A percentile compares a stretch with the other conserved stretches of the same genome.
These are phyloP conservation scores for Muscina levida DNA, from an alignment of 2,888 invertebrate species.

Conservation along the genomic window DNA sequence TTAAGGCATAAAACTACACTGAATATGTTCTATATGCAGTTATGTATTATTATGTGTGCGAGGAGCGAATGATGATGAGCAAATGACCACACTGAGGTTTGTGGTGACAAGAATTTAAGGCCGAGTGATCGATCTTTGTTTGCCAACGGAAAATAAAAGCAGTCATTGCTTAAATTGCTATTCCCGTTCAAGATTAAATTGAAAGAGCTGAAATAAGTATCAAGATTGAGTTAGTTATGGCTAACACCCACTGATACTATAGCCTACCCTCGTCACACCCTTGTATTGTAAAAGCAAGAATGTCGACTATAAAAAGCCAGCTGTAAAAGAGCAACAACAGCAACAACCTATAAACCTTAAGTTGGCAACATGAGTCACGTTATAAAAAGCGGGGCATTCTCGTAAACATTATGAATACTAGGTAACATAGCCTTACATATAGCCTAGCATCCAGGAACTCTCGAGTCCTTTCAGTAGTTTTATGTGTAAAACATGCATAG, in stretches of 20 bases:
- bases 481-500: slow-evolving; percentile 39
- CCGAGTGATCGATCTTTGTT: too few relatives aligned
- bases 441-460: background rate
- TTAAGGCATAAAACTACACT: slow-evolving; percentile 47
- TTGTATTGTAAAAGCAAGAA: background rate
- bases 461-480: background rate
- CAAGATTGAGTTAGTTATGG: too few relatives aligned
- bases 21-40: slow-evolving; percentile 24
- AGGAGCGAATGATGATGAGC: too few relatives aligned
- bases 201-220: too few relatives aligned
- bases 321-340: background rate
- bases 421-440: too few relatives aligned
- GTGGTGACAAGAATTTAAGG: too few relatives aligned
- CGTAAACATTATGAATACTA: slow-evolving; percentile 58
- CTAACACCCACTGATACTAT: too few relatives aligned
- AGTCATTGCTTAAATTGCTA: too few relatives aligned
- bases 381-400: slow-evolving; percentile 45
- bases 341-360: slow-evolving; percentile 46
- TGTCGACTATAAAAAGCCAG: slow-evolving; percentile 21
- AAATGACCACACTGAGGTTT: too few relatives aligned
- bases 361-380: slow-evolving; percentile 47
- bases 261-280: background rate
- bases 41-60: too few relatives aligned
- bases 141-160: too few relatives aligned
- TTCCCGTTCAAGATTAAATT: too few relatives aligned